Conservation (phyloP, 2,113 vertebrate species). For the Siphamia tubifer region DNA sequence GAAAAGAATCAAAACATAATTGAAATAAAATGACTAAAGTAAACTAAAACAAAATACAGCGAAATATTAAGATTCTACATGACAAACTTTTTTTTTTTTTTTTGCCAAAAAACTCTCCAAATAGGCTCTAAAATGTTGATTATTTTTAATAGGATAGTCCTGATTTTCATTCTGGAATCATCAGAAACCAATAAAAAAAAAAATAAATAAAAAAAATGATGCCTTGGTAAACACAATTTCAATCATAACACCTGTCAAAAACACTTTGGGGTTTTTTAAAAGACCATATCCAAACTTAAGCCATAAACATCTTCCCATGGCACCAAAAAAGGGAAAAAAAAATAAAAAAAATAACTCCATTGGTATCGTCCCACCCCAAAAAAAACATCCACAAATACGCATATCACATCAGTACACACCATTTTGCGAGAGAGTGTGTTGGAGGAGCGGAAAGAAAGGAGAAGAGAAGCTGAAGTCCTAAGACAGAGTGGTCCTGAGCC, state of each 20-base stretch:
- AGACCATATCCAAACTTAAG: constrained; percentile 37
- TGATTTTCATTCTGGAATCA: too few relatives aligned
- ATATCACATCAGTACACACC: constrained; percentile 85
- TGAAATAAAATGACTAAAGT: background rate
- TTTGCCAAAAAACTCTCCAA: too few relatives aligned
- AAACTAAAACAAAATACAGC: too few relatives aligned
- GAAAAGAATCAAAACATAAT: background rate
- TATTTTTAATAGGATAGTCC: too few relatives aligned
- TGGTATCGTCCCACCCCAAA: background rate
- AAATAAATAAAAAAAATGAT: too few relatives aligned
- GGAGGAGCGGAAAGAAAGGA: constrained; percentile 78
- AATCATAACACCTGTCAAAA: too few relatives aligned
- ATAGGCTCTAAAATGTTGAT: too few relatives aligned
- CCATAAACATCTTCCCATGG: background rate
- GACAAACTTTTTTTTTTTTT: too few relatives aligned
- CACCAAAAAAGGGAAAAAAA: background rate
- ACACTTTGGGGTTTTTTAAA: background rate
- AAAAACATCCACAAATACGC: constrained; percentile 52
- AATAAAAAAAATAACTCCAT: constrained; percentile 37
- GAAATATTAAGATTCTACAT: too few relatives aligned
- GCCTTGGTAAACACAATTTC: too few relatives aligned
- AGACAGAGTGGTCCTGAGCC: constrained; percentile 88
- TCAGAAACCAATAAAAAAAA: too few relatives aligned
- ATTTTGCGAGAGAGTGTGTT: constrained; percentile 83
- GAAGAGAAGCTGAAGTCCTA: constrained; percentile 78